Base-by-base conservation (phyloP, 2,113 vertebrate genomes). In the Podarcis muralis region DNA sequence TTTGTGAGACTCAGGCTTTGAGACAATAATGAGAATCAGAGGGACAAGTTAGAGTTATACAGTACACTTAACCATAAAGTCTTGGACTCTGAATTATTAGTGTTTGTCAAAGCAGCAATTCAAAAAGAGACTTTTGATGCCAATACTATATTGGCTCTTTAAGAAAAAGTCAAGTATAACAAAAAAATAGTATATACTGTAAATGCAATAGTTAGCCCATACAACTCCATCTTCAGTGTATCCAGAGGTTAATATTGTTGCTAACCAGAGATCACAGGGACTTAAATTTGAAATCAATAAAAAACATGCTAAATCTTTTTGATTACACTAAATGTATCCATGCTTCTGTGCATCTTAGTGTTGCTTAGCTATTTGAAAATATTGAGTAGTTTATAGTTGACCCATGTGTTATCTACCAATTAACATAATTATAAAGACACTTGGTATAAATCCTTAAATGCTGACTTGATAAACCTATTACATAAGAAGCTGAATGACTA, bases 401-500 rank as follows among this genome's bases (percentile, higher is more conserved):
- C 23, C 76, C 80, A 30, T 75, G 35, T 71, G 11, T 77, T 84
- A 90, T 80, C 16, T 86, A 85, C 20, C 15, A 78, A 25, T 89
- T 86, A 87, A 92, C 92, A 89, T 75, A 59, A 85, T 87, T 92
- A 88, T 53, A 27, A 86, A 86, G 72, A 71, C 43, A 84, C 62
- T 82, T 83, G 68, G 72, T 86, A 62, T 59, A 32, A 93, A 90
- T 75, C 30, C 43, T 88, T 90, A 83, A 84, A 86, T 93, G 81
- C 78, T 94, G 22, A 86, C 77, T 91, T 87, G 82, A 20, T 85
- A 89, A 90, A 85, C 87, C 77, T 88, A 16, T 87, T 94, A 91
- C 83, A 27, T 84, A 80, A 30, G 3, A 87, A 69, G n/a, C 86
- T 83, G 32, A 92, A 84, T 86, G 88, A 78, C 13, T 94, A 80